Conservation (phyloP, 2,888 invertebrate species). For the Meteorus cinctellus region DNA sequence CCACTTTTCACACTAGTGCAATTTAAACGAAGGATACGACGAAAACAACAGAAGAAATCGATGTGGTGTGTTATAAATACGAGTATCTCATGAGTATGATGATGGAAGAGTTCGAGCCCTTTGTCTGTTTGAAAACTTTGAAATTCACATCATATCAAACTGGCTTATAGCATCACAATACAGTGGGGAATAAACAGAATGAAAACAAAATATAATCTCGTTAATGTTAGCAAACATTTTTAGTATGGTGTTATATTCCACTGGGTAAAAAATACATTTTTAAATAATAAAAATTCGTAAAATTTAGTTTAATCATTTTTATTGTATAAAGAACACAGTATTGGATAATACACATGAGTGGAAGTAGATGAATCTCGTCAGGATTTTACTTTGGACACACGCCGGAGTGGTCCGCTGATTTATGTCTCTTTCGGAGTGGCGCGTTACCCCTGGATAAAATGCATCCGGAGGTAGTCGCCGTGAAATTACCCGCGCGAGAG, state of each 20-base stretch:
- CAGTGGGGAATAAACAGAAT: slow-evolving; percentile 12
- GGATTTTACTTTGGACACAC: slow-evolving; percentile 11
- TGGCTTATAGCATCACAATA: too few relatives aligned
- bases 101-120: too few relatives aligned
- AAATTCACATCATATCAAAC: slow-evolving; percentile 30
- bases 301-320: neutral
- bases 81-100: slow-evolving; percentile 50
- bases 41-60: slow-evolving; percentile 62
- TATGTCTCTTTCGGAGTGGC: slow-evolving; percentile 53
- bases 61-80: slow-evolving; percentile 57
- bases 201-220: slow-evolving; percentile 2
- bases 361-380: slow-evolving; percentile 7
- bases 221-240: neutral
- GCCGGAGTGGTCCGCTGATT: slow-evolving; percentile 47
- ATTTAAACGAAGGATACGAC: slow-evolving; percentile 68
- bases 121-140: slow-evolving; percentile 21
- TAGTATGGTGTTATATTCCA: neutral
- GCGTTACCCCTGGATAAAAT: slow-evolving; percentile 57
- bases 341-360: slow-evolving; percentile 15
- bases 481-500: slow-evolving; percentile 60
- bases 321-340: neutral
- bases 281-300: neutral
- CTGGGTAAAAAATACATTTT: neutral
- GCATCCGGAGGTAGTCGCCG: slow-evolving; percentile 63
- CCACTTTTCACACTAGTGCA: slow-evolving; percentile 62